phyloP scores from a whole-genome alignment of 2,113 vertebrate species.

The Sander lucioperca region DNA sequence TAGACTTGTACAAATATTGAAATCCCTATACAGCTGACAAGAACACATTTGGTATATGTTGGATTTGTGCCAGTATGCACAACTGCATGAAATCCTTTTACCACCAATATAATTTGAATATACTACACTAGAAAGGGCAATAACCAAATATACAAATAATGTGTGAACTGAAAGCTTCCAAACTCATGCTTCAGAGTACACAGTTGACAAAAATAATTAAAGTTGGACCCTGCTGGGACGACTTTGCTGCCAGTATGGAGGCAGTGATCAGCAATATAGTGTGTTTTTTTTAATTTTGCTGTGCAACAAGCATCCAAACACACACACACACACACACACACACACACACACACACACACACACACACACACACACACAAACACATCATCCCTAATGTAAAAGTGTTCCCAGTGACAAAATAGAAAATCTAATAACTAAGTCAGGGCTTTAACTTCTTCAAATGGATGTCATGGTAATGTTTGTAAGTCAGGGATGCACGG shows the following conservation, averaged over 20 bases:
- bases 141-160: background rate
- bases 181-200: background rate
- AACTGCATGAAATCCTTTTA: background rate
- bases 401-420: background rate
- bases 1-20: conserved; percentile 19
- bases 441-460: background rate
- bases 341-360: background rate
- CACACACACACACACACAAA: background rate
- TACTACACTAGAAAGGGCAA: background rate
- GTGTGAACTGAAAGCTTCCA: background rate
- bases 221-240: background rate
- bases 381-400: background rate
- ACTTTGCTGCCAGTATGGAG: background rate
- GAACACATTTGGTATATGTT: conserved; percentile 7
- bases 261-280: background rate
- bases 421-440: conserved; percentile 5
- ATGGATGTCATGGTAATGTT: background rate
- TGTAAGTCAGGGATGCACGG: background rate
- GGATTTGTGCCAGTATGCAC: conserved; percentile 5
- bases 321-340: background rate
- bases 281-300: background rate
- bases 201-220: conserved; percentile 20
- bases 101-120: background rate
- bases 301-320: conserved; percentile 4
- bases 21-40: conserved; percentile 7